Conservation (phyloP, 2,888 invertebrate genomes). For the Lottia scabra region DNA sequence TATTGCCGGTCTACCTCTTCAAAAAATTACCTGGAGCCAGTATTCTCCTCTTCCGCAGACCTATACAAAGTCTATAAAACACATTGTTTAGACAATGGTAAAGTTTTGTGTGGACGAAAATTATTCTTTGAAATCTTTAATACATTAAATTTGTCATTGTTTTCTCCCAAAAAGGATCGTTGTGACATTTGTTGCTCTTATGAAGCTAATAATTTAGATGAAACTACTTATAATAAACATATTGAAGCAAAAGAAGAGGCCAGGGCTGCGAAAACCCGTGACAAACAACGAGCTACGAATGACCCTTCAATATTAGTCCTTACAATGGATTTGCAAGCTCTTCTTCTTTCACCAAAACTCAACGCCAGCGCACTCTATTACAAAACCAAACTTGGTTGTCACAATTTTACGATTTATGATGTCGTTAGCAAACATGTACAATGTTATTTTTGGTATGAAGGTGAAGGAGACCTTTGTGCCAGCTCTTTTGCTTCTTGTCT, state of each 20-base stretch:
- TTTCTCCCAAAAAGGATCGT: constrained; percentile 18
- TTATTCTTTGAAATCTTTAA: not conserved
- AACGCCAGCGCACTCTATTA: constrained; percentile 15
- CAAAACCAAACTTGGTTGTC: constrained; percentile 16
- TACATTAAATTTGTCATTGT: constrained; percentile 8
- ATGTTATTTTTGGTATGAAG: constrained; percentile 22
- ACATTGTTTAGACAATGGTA: not conserved
- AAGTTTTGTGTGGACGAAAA: not conserved
- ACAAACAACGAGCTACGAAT: constrained; percentile 5
- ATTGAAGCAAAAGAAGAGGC: not conserved
- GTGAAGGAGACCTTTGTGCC: constrained; percentile 4
- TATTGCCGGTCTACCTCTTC: not conserved
- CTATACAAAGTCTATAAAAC: not conserved
- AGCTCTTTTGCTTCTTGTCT: constrained; percentile 18
- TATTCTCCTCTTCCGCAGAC: not conserved
- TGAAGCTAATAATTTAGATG: not conserved
- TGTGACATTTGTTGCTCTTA: constrained; percentile 9
- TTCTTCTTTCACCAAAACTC: constrained; percentile 14
- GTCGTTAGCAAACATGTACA: constrained; percentile 8
- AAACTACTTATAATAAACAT: not conserved
- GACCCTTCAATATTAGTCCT: not conserved
- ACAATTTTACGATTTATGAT: constrained; percentile 21
- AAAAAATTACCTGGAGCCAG: constrained; percentile 6
- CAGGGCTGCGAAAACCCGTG: constrained; percentile 5
- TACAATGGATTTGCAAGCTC: constrained; percentile 16